These are phyloP conservation scores for Melanerpes formicivorus DNA, from an alignment of 2,113 vertebrate genomes.

Conservation along the genomic window DNA sequence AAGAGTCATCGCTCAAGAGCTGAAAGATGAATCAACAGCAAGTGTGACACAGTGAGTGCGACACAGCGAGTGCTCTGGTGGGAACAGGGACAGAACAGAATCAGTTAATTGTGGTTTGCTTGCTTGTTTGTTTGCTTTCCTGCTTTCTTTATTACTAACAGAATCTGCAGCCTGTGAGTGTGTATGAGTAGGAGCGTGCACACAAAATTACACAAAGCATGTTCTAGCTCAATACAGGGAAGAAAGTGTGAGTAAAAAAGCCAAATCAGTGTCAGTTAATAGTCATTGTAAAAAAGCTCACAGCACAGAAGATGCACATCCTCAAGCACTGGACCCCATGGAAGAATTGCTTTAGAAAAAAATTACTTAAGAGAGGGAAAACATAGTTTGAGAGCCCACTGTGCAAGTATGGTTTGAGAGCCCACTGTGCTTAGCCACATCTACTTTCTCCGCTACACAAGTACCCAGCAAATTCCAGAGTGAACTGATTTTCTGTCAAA, in stretches of 20 bases:
- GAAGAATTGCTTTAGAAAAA: neutral
- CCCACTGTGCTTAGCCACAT: neutral
- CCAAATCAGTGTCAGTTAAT: neutral
- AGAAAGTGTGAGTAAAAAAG: neutral
- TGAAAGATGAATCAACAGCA: constrained; percentile 49
- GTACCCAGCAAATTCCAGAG: neutral
- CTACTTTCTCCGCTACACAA: neutral
- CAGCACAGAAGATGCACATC: neutral
- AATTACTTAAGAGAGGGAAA: neutral
- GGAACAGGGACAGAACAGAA: constrained; percentile 29
- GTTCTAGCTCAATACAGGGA: neutral
- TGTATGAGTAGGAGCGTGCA: neutral
- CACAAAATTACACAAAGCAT: neutral
- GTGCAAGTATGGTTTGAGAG: neutral
- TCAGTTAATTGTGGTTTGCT: neutral
- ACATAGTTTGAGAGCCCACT: neutral
- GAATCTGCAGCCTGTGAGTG: neutral
- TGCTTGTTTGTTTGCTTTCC: constrained; percentile 9
- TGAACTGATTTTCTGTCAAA: neutral
- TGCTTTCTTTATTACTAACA: neutral
- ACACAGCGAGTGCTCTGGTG: neutral
- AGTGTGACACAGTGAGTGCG: neutral
- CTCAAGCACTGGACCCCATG: neutral
- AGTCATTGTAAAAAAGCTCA: neutral
- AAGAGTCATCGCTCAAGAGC: constrained; percentile 60